phyloP scores from a whole-genome alignment of 2,888 invertebrate species.

The Cordilura impudica region DNA sequence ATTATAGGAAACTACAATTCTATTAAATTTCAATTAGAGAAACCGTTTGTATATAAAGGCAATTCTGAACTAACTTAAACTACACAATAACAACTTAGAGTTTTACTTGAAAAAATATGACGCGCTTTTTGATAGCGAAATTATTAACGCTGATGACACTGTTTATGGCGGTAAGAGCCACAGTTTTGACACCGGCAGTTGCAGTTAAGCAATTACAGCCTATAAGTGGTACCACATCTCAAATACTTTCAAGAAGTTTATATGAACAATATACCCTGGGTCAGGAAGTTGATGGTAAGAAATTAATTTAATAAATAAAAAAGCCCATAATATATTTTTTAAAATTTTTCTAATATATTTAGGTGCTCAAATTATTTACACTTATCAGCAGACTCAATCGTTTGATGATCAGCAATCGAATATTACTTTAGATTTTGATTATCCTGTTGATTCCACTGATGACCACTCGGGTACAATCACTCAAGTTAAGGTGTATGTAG shows the following conservation, averaged over 20 bases:
- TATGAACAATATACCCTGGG: slow-evolving; percentile 58
- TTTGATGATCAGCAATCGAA: slow-evolving; percentile 43
- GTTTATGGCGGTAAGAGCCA: background rate
- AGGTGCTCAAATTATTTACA: slow-evolving; percentile 54
- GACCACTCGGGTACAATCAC: slow-evolving; percentile 48
- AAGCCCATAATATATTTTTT: too few species aligned
- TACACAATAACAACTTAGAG: background rate
- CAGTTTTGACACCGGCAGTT: too few species aligned
- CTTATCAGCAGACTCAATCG: slow-evolving; percentile 23
- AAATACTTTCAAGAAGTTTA: background rate
- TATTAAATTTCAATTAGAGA: too few species aligned
- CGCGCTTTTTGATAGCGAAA: background rate
- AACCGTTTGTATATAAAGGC: background rate
- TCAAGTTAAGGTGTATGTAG: slow-evolving; percentile 59
- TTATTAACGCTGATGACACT: background rate
- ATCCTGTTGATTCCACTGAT: slow-evolving; percentile 7
- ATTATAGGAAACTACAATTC: background rate
- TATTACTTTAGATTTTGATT: slow-evolving; percentile 44
- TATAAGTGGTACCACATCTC: background rate
- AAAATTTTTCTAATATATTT: slow-evolving; percentile 2
- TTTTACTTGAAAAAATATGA: background rate
- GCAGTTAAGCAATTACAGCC: background rate
- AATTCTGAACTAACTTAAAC: background rate
- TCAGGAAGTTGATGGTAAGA: slow-evolving; percentile 38
- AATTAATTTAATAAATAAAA: too few species aligned